Conservation (phyloP, 2,888 invertebrate species). For the Saturnia pavonia region DNA sequence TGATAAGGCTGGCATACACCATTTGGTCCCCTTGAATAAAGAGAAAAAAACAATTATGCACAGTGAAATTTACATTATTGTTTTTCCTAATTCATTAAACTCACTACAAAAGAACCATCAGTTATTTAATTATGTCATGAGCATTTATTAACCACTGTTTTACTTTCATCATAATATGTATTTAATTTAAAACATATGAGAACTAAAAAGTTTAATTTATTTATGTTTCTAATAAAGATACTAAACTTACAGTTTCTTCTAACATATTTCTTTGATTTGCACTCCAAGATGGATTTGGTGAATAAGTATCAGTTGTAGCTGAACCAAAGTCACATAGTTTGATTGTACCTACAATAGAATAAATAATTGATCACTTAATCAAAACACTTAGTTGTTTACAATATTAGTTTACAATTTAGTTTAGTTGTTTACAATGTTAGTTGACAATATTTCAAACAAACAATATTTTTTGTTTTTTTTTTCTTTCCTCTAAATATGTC, state of each 20-base stretch:
- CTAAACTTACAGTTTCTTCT: slow-evolving; percentile 93
- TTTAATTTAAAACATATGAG: not conserved
- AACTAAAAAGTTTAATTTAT: not conserved
- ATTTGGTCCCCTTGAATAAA: no score
- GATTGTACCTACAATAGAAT: slow-evolving; percentile 78
- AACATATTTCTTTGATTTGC: slow-evolving; percentile 94
- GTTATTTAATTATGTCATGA: not conserved
- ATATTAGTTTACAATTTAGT: not conserved
- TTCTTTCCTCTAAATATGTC: no score
- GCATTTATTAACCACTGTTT: not conserved
- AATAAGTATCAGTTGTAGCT: slow-evolving; percentile 90
- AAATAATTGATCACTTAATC: not conserved
- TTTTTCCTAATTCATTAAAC: not conserved
- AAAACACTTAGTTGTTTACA: not conserved
- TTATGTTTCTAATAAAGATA: not conserved
- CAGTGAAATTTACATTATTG: no score
- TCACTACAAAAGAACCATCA: not conserved
- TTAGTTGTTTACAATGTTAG: no score
- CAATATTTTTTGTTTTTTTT: no score
- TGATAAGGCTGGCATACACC: no score
- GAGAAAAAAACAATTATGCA: no score
- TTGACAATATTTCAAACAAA: no score
- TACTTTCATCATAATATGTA: not conserved
- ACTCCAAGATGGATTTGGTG: slow-evolving; percentile 95
- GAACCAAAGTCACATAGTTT: slow-evolving; percentile 99